Evolutionary conservation across 2,113 vertebrate genomes (phyloP).

Genomic region (Excalfactoria chinensis): DNA sequence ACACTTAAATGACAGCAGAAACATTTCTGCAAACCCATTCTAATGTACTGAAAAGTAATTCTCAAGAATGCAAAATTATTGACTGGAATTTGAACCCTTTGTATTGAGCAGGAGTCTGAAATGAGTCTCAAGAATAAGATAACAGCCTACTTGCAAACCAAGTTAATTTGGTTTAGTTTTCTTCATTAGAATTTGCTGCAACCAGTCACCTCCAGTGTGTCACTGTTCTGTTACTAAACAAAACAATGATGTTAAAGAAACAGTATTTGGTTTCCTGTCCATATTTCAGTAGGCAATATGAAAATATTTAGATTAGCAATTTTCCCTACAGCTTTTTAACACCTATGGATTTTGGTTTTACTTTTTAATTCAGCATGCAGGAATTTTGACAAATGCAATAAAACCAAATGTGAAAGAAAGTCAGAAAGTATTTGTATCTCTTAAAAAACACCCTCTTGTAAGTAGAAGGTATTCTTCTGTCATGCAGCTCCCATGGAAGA

Average conservation of each 20-base stretch:
- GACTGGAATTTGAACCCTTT: background rate
- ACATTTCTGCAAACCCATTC: background rate
- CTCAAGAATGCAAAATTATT: background rate
- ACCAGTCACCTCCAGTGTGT: slow-evolving; percentile 11
- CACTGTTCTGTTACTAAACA: slow-evolving; percentile 35
- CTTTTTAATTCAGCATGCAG: background rate
- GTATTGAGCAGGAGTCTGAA: background rate
- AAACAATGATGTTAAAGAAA: background rate
- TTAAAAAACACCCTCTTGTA: background rate
- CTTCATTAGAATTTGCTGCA: slow-evolving; percentile 9
- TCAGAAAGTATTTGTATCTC: background rate
- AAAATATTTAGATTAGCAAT: background rate
- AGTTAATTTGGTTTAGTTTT: slow-evolving; percentile 25
- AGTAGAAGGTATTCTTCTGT: background rate
- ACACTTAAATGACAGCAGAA: background rate
- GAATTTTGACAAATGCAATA: background rate
- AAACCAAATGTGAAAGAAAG: slow-evolving; percentile 1
- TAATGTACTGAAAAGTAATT: background rate
- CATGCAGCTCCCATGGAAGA: background rate
- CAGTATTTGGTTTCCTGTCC: background rate
- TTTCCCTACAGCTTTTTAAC: background rate
- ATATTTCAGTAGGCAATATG: background rate
- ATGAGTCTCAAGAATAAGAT: slow-evolving; percentile 7
- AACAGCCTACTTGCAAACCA: background rate
- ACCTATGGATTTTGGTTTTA: background rate